Evolutionary conservation across 1,140 invertebrate genomes (phyloP).

Genomic region (Drosophila gunungcola): DNA sequence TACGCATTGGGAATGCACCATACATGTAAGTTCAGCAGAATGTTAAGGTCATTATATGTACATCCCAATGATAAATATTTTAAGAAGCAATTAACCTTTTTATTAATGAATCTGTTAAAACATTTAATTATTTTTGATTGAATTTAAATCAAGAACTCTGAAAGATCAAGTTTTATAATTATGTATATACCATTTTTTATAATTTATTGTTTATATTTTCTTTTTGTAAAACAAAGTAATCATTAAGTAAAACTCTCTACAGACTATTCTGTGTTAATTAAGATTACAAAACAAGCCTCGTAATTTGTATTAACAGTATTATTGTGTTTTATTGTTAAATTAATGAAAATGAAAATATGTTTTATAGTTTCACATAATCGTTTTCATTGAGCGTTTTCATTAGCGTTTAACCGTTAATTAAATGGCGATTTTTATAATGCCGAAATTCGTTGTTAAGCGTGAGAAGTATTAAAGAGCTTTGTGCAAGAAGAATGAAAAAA

Average conservation of each 20-base stretch:
- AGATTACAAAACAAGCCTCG: no score
- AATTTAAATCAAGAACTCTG: no score
- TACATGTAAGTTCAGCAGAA: slow-evolving; percentile 22
- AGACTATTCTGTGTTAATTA: no score
- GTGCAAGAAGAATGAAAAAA: slow-evolving; percentile 3
- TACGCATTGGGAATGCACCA: slow-evolving; percentile 23
- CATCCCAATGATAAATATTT: slow-evolving; percentile 20
- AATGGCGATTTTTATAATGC: slow-evolving; percentile 17
- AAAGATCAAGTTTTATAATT: no score
- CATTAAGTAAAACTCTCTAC: no score
- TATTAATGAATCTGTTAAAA: neutral
- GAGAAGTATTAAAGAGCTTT: slow-evolving; percentile 35
- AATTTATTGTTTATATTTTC: no score
- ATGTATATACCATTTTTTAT: no score
- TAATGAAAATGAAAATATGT: slow-evolving; percentile 19
- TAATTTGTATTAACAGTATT: neutral
- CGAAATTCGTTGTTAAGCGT: slow-evolving; percentile 22
- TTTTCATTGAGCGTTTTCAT: neutral
- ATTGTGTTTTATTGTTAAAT: neutral
- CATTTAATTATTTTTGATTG: neutral
- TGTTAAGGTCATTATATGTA: slow-evolving; percentile 36
- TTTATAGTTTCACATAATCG: neutral
- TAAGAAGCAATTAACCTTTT: neutral
- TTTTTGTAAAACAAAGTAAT: no score
- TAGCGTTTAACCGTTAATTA: slow-evolving; percentile 29